These are phyloP conservation scores for Elmis aenea DNA, from an alignment of 2,888 invertebrate genomes.

Conservation along the genomic window DNA sequence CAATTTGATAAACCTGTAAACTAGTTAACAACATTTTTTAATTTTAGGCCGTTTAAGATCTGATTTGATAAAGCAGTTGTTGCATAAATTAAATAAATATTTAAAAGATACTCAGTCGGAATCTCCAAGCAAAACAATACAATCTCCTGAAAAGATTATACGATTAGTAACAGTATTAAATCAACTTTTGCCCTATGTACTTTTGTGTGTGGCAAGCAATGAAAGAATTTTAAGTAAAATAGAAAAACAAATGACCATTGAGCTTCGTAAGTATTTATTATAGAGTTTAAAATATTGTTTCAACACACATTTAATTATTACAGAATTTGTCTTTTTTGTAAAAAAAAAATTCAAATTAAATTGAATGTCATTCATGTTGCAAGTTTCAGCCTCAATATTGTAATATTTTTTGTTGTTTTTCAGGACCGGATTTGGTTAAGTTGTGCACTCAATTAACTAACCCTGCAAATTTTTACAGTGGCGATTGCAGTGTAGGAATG, in stretches of 20 bases:
- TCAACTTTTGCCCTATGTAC: slow-evolving; percentile 43
- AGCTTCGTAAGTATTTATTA: slow-evolving; percentile 43
- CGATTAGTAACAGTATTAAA: slow-evolving; percentile 39
- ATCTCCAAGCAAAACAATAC: slow-evolving; percentile 33
- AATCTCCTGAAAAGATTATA: slow-evolving; percentile 35
- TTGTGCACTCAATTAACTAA: slow-evolving; percentile 49
- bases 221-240: slow-evolving; percentile 36
- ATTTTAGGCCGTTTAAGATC: slow-evolving; percentile 51
- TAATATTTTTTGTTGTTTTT: slow-evolving; percentile 17
- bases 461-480: slow-evolving; percentile 61
- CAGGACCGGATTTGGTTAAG: slow-evolving; percentile 48
- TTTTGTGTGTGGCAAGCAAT: slow-evolving; percentile 41
- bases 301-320: neutral
- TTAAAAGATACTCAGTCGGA: slow-evolving; percentile 36
- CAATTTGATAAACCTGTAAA: slow-evolving; percentile 1
- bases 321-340: neutral
- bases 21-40: neutral
- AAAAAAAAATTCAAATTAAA: too few species aligned
- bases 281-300: neutral
- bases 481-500: slow-evolving; percentile 53
- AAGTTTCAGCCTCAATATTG: too few species aligned
- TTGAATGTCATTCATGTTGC: too few species aligned
- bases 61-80: slow-evolving; percentile 46
- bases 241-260: slow-evolving; percentile 38
- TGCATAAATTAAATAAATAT: slow-evolving; percentile 39